phyloP scores from a whole-genome alignment of 1,140 invertebrate species.

The Lethrus apterus region DNA sequence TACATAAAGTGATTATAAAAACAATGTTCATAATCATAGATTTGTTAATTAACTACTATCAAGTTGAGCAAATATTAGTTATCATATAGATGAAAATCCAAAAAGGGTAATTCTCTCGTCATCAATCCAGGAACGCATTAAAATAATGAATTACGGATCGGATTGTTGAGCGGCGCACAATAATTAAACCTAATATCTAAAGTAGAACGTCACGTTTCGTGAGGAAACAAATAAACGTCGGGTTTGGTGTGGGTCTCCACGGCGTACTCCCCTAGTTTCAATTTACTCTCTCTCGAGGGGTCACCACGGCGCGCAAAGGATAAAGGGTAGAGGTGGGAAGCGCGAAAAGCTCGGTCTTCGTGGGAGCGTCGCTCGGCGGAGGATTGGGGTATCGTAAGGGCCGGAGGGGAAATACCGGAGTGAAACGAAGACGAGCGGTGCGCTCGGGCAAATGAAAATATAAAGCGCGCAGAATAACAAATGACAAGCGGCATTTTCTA shows the following conservation, averaged over 20 bases:
- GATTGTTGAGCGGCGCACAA: conserved; percentile 10
- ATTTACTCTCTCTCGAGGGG: conserved; percentile 5
- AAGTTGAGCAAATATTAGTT: no score
- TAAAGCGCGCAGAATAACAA: conserved; percentile 5
- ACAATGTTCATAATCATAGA: no score
- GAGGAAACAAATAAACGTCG: conserved; percentile 24
- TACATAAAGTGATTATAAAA: no score
- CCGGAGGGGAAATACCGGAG: neutral
- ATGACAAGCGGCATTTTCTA: conserved; percentile 11
- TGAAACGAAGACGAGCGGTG: neutral
- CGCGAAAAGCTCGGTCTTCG: no score
- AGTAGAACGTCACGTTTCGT: conserved; percentile 27
- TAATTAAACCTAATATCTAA: conserved; percentile 31
- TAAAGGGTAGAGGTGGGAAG: no score
- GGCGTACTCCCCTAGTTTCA: conserved; percentile 4
- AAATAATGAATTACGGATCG: conserved; percentile 7
- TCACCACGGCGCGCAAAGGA: no score
- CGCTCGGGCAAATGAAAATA: conserved; percentile 5
- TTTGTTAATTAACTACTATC: no score
- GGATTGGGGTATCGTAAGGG: neutral
- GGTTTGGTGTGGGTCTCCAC: conserved; percentile 9
- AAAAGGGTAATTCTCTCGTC: no score
- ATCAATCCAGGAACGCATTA: no score
- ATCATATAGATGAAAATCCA: no score
- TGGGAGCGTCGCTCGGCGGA: no score